These are phyloP conservation scores for Geophilus truncorum DNA, from an alignment of 2,888 invertebrate species.

Conservation along the genomic window DNA sequence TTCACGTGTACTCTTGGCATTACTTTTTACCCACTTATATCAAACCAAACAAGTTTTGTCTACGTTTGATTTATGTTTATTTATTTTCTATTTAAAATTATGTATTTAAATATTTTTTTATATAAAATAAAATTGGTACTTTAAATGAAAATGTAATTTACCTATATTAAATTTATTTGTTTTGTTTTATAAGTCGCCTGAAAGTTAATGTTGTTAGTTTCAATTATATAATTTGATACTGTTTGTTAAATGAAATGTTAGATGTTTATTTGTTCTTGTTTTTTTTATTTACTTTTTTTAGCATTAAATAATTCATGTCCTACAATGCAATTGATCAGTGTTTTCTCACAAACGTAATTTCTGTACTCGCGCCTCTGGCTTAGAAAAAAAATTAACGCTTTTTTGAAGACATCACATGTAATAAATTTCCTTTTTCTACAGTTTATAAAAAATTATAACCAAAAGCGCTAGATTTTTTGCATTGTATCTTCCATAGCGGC, in stretches of 20 bases:
- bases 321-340: slow-evolving; percentile 18
- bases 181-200: no score
- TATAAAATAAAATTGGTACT: not conserved
- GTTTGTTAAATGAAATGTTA: not conserved
- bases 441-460: not conserved
- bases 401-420: not conserved
- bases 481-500: slow-evolving; percentile 5
- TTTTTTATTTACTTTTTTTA: not conserved
- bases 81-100: not conserved
- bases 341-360: slow-evolving; percentile 8
- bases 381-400: not conserved
- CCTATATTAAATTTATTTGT: not conserved
- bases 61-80: not conserved
- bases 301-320: not conserved
- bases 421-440: slow-evolving; percentile 19
- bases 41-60: not conserved
- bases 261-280: not conserved
- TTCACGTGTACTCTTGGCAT: not conserved
- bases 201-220: no score
- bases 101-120: not conserved
- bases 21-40: not conserved
- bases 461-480: slow-evolving; percentile 14
- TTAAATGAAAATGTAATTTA: not conserved
- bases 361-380: not conserved
- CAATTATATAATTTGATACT: not conserved